Conservation (phyloP, 2,888 invertebrate genomes). For the Portevinia maculata region DNA sequence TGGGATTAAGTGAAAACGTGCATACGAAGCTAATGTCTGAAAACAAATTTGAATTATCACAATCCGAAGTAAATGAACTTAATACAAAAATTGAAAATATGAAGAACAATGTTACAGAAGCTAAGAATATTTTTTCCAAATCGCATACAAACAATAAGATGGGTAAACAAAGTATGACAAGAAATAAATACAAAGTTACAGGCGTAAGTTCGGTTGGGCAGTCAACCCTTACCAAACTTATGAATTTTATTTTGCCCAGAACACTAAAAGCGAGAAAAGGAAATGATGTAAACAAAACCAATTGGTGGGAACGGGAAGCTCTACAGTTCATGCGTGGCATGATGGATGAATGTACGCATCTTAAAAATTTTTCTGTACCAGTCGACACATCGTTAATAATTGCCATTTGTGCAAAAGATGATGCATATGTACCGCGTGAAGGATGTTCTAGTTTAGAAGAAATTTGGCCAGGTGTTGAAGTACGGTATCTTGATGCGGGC, state of each 20-base stretch:
- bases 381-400: constrained; percentile 95
- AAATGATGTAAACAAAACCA: constrained; percentile 86
- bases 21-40: constrained; percentile 83
- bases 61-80: constrained; percentile 83
- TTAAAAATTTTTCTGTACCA: constrained; percentile 94
- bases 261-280: constrained; percentile 75
- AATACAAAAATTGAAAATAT: constrained; percentile 77
- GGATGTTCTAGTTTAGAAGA: constrained; percentile 92
- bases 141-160: too few species aligned
- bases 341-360: constrained; percentile 99
- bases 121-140: too few species aligned
- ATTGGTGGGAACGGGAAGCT: constrained; percentile 90
- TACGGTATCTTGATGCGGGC: constrained; percentile 93
- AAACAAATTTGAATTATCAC: constrained; percentile 82
- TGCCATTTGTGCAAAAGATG: constrained; percentile 94
- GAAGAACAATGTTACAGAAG: constrained; percentile 1
- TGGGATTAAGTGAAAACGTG: constrained; percentile 83
- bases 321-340: constrained; percentile 97
- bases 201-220: constrained; percentile 25
- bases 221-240: constrained; percentile 80
- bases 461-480: constrained; percentile 96
- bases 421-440: constrained; percentile 95
- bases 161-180: too few species aligned
- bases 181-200: too few species aligned
- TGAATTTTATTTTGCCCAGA: constrained; percentile 80